Conservation (phyloP, 2,888 invertebrate genomes). For the Drosophila fungiperda region DNA sequence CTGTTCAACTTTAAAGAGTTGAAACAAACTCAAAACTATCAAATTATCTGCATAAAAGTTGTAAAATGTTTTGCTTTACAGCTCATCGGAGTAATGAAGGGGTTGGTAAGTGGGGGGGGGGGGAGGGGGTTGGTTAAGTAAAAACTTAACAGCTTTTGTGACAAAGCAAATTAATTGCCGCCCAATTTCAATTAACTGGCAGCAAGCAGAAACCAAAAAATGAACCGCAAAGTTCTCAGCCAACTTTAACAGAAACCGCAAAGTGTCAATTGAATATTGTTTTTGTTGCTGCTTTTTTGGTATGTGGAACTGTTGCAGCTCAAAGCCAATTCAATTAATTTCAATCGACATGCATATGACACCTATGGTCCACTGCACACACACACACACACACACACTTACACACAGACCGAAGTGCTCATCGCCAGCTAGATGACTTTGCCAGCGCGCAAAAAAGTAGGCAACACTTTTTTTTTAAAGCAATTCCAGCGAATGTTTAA, state of each 20-base stretch:
- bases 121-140: neutral
- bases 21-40: slow-evolving; percentile 20
- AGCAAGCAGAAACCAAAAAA: slow-evolving; percentile 14
- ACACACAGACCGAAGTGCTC: slow-evolving; percentile 55
- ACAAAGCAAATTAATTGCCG: slow-evolving; percentile 81
- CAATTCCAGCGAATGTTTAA: slow-evolving; percentile 47
- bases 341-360: slow-evolving; percentile 76
- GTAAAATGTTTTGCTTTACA: slow-evolving; percentile 62
- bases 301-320: slow-evolving; percentile 48
- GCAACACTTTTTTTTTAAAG: slow-evolving; percentile 69
- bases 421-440: slow-evolving; percentile 28
- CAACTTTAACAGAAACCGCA: slow-evolving; percentile 69
- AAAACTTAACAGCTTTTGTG: slow-evolving; percentile 70
- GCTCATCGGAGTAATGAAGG: slow-evolving; percentile 12
- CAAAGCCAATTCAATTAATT: slow-evolving; percentile 81
- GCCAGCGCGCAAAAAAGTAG: slow-evolving; percentile 55
- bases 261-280: slow-evolving; percentile 46
- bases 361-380: slow-evolving; percentile 74
- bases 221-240: slow-evolving; percentile 17
- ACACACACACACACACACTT: slow-evolving; percentile 27
- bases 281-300: slow-evolving; percentile 6
- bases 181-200: slow-evolving; percentile 77
- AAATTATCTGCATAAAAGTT: slow-evolving; percentile 66
- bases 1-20: slow-evolving; percentile 35
- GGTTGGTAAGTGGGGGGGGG: neutral